Percentiles rank a stretch among this genome's conserved stretches.
phyloP scores from a whole-genome alignment of 92 coral and sea anemone genomes.

The Pocillopora meandrina region DNA sequence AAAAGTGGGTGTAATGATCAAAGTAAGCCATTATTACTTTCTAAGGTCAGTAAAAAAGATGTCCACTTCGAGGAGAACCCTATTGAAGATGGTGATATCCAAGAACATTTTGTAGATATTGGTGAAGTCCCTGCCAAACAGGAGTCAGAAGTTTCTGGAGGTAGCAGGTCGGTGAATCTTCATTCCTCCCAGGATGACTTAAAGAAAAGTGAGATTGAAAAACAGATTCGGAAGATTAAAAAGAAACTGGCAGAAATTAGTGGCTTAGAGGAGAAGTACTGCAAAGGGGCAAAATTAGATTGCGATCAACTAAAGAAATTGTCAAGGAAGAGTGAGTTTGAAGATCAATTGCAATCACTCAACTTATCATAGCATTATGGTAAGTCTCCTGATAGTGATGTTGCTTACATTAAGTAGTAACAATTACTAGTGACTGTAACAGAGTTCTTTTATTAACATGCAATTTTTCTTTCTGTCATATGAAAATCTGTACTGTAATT shows the following conservation, averaged over 20 bases:
- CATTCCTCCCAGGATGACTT: background rate
- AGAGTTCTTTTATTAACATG: background rate
- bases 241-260: conserved; percentile 80
- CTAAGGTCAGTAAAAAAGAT: background rate
- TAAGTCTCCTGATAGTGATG: background rate
- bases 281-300: conserved; percentile 70
- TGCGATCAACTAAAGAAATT: conserved; percentile 90
- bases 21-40: background rate
- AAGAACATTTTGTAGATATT: conserved; percentile 61
- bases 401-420: background rate
- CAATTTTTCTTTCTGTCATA: background rate
- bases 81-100: conserved; percentile 24
- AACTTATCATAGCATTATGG: conserved; percentile 19
- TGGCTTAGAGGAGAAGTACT: conserved; percentile 63
- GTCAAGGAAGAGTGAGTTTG: conserved; percentile 77
- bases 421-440: background rate
- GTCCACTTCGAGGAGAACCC: conserved; percentile 8
- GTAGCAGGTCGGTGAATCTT: background rate
- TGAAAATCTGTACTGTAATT: too few species aligned
- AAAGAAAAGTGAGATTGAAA: conserved; percentile 73
- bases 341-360: conserved; percentile 63
- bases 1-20: conserved; percentile 20
- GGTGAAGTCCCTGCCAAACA: conserved; percentile 37
- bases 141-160: conserved; percentile 35
- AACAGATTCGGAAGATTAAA: conserved; percentile 79